Base-by-base conservation (phyloP, 2,888 invertebrate genomes). In the Beris chalybata region DNA sequence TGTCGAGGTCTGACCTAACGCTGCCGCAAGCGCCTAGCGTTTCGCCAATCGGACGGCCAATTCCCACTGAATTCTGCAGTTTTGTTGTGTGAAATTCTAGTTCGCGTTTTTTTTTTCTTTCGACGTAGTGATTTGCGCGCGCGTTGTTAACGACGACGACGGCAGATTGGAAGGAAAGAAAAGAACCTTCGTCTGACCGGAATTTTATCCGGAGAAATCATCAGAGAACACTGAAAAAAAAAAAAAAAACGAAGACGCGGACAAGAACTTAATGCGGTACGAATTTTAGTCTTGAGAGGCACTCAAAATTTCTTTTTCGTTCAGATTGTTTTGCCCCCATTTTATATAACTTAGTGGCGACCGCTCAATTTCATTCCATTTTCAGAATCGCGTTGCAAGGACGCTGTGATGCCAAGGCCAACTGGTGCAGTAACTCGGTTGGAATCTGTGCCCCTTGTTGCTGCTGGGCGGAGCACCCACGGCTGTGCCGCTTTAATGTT, bases 181-280 rank as follows among this genome's bases (percentile, higher is more conserved):
- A 32, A 57, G 47, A 57, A 45, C 22, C 47, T 30, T 5, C 31
- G 4, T 54, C 54, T 4, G 32, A 22, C 45, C 12, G 3, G 22
- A 15, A 43, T 43, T 13, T 12, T 52, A 4, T 52, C 13, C 32
- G 32, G 54, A 4, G 54, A 9, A 44, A 9, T 44, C 44, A 12
- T 12, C 44, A 44, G 44, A 12, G 44, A 44, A 11, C 9, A 15
- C 9, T 12, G 52, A 22, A 4, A 12, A 22, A 13, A 7, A 4
- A 52, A 22, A 1, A 29, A 52, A 15, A 52, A 31, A n/a, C 32
- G 13, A 22, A 22, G 22, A 22, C 48, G 22, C 9, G 48, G 48
- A 31, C 59, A 30, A 12, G 9, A 38, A 52, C 4, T 22, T 30
- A 15, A 61, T 61, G 61, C 44, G 61, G 61, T 61, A 61, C 43